Percentiles rank a stretch among this genome's conserved stretches.
phyloP scores from a whole-genome alignment of 2,888 invertebrate species.

The Spodoptera littoralis region DNA sequence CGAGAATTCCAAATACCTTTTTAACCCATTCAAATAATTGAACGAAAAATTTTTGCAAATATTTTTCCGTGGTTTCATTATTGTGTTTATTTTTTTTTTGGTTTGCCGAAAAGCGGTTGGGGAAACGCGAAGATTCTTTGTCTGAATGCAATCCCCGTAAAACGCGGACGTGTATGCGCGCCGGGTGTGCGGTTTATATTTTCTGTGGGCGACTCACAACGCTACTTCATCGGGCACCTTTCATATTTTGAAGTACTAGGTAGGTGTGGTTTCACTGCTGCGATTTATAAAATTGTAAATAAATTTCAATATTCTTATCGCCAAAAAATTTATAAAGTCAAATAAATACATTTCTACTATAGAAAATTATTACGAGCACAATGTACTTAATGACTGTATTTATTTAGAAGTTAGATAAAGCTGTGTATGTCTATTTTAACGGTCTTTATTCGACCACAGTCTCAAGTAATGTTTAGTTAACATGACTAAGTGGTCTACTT shows the following conservation, averaged over 20 bases:
- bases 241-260: slow-evolving; percentile 72
- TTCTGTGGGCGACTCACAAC: slow-evolving; percentile 52
- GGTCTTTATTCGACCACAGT: too few species aligned
- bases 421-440: too few species aligned
- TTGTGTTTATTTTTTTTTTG: slow-evolving; percentile 27
- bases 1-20: neutral
- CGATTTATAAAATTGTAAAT: slow-evolving; percentile 2
- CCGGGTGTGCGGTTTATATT: slow-evolving; percentile 53
- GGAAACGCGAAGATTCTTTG: slow-evolving; percentile 54
- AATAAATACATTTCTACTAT: too few species aligned
- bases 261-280: slow-evolving; percentile 51
- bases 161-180: slow-evolving; percentile 66
- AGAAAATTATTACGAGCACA: too few species aligned
- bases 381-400: too few species aligned
- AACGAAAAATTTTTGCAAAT: slow-evolving; percentile 11
- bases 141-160: slow-evolving; percentile 79
- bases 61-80: slow-evolving; percentile 27
- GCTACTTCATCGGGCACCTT: slow-evolving; percentile 71
- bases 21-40: slow-evolving; percentile 7
- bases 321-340: too few species aligned
- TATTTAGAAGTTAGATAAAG: too few species aligned
- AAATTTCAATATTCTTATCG: too few species aligned
- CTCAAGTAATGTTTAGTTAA: too few species aligned
- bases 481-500: too few species aligned
- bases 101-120: slow-evolving; percentile 17